Evolutionary conservation across 2,113 vertebrate species (phyloP).

Genomic region (Crotalus horridus): DNA sequence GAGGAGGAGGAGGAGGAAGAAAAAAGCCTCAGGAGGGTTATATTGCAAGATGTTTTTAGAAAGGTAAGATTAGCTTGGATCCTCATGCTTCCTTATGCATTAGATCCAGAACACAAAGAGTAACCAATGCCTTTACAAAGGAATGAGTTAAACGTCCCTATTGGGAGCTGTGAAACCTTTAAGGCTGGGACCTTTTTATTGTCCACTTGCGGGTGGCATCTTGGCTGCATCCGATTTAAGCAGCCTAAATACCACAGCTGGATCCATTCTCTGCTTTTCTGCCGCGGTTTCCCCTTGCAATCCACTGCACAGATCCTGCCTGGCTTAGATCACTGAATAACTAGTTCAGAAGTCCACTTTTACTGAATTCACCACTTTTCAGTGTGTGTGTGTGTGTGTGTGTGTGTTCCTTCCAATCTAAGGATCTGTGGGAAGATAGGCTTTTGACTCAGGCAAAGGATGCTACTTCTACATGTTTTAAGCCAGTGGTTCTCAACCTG

Average conservation of each 20-base stretch:
- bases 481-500: too few species aligned
- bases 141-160: not conserved
- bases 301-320: not conserved
- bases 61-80: conserved; percentile 1
- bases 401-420: not conserved
- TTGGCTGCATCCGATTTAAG: not conserved
- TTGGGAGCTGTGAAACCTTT: not conserved
- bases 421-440: not conserved
- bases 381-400: too few species aligned
- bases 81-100: not conserved
- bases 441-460: not conserved
- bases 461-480: not conserved
- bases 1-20: too few species aligned
- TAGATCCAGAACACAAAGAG: not conserved
- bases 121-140: not conserved
- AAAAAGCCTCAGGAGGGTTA: not conserved
- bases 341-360: not conserved
- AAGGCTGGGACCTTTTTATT: not conserved
- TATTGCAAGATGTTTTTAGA: conserved; percentile 16
- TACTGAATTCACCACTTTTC: not conserved
- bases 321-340: not conserved
- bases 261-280: too few species aligned
- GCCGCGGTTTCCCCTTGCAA: not conserved
- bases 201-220: not conserved
- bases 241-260: not conserved